Percentiles rank a stretch among this genome's conserved stretches.
Evolutionary conservation across 2,113 vertebrate genomes (phyloP).

Genomic region (Thalassoma bifasciatum): DNA sequence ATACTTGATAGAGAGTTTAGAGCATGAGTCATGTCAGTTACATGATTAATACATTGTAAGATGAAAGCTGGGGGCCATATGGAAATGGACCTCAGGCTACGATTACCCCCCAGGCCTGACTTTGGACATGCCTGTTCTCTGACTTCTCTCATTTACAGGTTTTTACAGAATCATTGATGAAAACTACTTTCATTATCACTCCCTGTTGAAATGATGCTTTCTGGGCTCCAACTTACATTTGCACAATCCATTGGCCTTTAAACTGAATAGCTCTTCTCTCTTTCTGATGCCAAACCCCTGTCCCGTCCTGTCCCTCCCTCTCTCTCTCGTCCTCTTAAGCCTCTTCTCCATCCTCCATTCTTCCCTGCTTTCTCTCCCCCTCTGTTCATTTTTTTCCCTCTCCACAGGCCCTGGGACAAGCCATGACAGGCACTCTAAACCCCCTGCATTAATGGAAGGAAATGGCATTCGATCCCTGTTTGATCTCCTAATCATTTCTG

Average conservation of each 20-base stretch:
- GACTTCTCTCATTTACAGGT: background rate
- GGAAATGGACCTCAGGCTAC: too few relatives aligned
- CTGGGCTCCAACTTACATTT: constrained; percentile 30
- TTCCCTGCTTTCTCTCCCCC: constrained; percentile 15
- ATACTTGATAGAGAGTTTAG: too few relatives aligned
- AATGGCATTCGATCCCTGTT: constrained; percentile 94
- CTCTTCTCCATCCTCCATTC: constrained; percentile 49
- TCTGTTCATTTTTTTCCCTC: constrained; percentile 65
- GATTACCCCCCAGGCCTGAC: too few relatives aligned
- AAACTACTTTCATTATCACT: constrained; percentile 27
- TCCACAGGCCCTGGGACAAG: constrained; percentile 89
- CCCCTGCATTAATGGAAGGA: constrained; percentile 94
- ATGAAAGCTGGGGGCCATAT: too few relatives aligned
- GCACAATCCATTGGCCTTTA: constrained; percentile 45
- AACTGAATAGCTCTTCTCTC: constrained; percentile 52
- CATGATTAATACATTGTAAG: too few relatives aligned
- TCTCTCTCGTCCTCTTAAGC: constrained; percentile 50
- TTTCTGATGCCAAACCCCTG: constrained; percentile 52
- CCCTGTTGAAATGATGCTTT: constrained; percentile 15
- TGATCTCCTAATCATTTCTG: constrained; percentile 97
- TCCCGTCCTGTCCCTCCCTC: constrained; percentile 40
- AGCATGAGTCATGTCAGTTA: too few relatives aligned
- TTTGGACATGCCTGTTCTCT: too few relatives aligned
- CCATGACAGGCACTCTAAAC: constrained; percentile 93
- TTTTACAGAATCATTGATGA: constrained; percentile 10